phyloP scores from a whole-genome alignment of 2,113 vertebrate species.

The Formicarius rufipectus region DNA sequence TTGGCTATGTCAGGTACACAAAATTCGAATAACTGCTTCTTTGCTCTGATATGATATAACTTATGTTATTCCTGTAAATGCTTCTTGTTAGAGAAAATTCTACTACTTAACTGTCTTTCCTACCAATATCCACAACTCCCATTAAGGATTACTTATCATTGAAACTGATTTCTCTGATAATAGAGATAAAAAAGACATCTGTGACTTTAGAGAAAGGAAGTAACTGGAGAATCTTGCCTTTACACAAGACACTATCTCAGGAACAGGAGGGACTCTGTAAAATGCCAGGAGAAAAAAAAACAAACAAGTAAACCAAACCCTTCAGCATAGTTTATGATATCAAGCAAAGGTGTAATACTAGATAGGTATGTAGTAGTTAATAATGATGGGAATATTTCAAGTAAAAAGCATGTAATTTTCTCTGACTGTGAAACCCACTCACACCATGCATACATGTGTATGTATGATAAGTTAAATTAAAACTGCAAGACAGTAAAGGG shows the following conservation, averaged over 20 bases:
- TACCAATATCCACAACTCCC: background rate
- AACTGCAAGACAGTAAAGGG: background rate
- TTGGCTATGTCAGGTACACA: background rate
- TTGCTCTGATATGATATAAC: background rate
- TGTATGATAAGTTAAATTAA: background rate
- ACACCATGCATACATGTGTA: background rate
- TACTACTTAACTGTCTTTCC: background rate
- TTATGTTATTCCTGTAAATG: background rate
- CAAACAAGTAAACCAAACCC: background rate
- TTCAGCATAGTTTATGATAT: background rate
- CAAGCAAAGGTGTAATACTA: background rate
- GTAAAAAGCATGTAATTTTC: background rate
- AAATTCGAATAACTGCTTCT: background rate
- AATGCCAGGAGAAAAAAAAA: background rate
- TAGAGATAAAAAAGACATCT: background rate
- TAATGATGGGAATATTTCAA: background rate
- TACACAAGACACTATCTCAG: background rate
- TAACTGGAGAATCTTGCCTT: background rate
- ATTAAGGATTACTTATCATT: fast-evolving
- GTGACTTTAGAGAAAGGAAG: background rate
- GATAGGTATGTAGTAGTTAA: background rate
- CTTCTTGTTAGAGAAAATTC: background rate
- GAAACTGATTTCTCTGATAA: background rate
- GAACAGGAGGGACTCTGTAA: background rate
- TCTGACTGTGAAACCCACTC: background rate